A percentile compares a stretch with the other conserved stretches of the same genome.
These are phyloP conservation scores for Coptodon rendalli DNA, from an alignment of 2,113 vertebrate species.

Conservation along the genomic window DNA sequence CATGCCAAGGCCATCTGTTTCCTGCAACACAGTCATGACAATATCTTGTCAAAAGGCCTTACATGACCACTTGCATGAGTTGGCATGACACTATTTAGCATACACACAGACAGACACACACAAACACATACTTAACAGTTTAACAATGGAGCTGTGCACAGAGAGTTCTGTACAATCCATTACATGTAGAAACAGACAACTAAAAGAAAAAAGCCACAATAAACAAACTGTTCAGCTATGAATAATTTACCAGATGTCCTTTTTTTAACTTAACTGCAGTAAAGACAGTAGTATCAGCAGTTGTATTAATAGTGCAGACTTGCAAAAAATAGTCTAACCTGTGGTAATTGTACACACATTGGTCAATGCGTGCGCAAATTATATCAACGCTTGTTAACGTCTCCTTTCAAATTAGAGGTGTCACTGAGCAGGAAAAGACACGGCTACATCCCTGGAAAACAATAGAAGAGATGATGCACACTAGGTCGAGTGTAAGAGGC, in stretches of 20 bases:
- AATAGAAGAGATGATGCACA: background rate
- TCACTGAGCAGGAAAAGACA: background rate
- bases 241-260: background rate
- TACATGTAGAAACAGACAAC: background rate
- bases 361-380: background rate
- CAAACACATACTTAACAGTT: background rate
- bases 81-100: constrained; percentile 19
- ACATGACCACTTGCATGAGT: background rate
- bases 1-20: background rate
- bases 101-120: background rate
- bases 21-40: background rate
- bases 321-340: background rate
- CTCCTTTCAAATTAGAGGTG: background rate
- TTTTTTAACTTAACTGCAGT: background rate
- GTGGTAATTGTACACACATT: background rate
- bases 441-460: background rate
- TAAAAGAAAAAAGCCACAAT: background rate
- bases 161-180: background rate
- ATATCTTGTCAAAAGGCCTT: background rate
- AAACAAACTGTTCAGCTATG: background rate
- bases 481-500: background rate
- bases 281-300: background rate
- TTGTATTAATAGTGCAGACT: background rate
- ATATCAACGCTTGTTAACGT: background rate
- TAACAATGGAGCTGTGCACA: background rate